Base-by-base conservation (phyloP, 2,888 invertebrate species). In the Petrophora chlorosata region DNA sequence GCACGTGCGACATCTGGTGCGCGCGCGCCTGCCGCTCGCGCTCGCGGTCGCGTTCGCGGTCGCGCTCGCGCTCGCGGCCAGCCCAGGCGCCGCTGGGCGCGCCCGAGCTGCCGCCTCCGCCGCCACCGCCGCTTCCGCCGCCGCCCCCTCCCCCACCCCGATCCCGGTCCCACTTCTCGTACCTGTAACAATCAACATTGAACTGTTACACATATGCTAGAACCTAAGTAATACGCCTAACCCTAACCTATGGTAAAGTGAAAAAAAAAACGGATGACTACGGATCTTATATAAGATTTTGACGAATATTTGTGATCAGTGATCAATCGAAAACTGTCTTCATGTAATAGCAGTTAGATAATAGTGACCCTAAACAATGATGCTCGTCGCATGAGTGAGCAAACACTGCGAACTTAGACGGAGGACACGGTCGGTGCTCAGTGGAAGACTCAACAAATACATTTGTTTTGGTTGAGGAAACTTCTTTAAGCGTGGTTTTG, bases 21-120 rank as follows among this genome's bases (percentile, higher is more conserved):
- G 94, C 94, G 82, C 94, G 93, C 86, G 94, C 94, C 88, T 94
- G 93, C 73, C 94, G 92, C 88, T 95, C 94, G 91, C 93, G 92
- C 91, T 95, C 94, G 67, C 95, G 93, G 83, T 94, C 93, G 80
- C 94, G 93, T 88, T 60, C 60, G 26, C 59, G 58, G 38, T 54
- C 55, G 55, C 54, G 53, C 34, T 94, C 94, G 87, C 94, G 92
- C 84, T 94, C 94, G 70, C 85, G 85, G 63, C 73, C 74, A 47
- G 73, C 67, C 77, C 82, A 73, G 69, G 80, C 65, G 69, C 69
- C 70, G 65, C 74, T 65, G 36, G 25, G 16, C 53, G 54, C 57
- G 53, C 50, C 63, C 61, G 59, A 52, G 56, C 63, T 66, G 44
- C 63, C 69, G 56, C 65, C 61, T 47, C 69, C 72, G 65, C 78